These are phyloP conservation scores for Lacerta viridis DNA, from an alignment of 2,797 vertebrate species.

Conservation along the genomic window DNA sequence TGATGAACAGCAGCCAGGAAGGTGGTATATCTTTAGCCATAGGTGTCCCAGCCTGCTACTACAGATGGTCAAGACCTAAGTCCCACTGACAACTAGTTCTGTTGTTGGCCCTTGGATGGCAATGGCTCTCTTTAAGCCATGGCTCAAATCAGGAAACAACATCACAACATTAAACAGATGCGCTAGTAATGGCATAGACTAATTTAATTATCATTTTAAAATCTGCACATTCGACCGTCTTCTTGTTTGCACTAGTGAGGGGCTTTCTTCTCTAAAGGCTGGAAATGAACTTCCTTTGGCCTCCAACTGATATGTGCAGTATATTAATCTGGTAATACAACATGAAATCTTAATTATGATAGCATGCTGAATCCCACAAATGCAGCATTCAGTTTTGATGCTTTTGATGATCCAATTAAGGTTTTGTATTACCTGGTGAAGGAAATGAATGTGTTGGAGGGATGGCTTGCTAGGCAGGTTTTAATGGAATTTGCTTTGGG, in stretches of 20 bases:
- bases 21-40: not conserved
- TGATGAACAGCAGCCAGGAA: too few relatives aligned
- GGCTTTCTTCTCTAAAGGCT: not conserved
- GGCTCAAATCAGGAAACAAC: not conserved
- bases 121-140: not conserved
- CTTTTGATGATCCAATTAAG: slow-evolving; percentile 43
- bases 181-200: not conserved
- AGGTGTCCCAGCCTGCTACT: not conserved
- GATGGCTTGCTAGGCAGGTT: slow-evolving; percentile 10
- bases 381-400: slow-evolving; percentile 18
- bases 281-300: slow-evolving; percentile 12
- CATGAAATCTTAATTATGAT: slow-evolving; percentile 30
- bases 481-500: slow-evolving; percentile 35
- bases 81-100: not conserved
- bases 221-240: not conserved
- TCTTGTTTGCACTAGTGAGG: not conserved
- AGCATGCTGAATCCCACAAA: slow-evolving; percentile 9
- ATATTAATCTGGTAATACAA: slow-evolving; percentile 24
- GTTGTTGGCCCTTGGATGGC: not conserved
- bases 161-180: not conserved
- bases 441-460: slow-evolving; percentile 39
- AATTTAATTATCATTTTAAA: slow-evolving; percentile 19
- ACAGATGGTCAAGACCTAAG: not conserved
- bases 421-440: slow-evolving; percentile 24
- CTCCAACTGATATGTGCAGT: slow-evolving; percentile 18